Conservation (phyloP, 2,797 vertebrate genomes). For the Pogonophryne albipinna region DNA sequence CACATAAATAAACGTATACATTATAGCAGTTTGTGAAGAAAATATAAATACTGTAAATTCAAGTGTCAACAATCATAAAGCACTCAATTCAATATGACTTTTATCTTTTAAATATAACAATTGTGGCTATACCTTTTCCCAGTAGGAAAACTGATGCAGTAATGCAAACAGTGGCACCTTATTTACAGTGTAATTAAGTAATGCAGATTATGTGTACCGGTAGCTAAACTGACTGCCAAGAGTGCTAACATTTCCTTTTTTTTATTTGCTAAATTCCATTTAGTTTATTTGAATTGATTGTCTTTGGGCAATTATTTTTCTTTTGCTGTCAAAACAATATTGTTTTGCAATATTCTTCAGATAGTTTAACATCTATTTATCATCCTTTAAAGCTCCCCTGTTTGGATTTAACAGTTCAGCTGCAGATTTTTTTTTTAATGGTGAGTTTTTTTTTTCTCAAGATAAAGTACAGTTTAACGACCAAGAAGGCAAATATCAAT, state of each 20-base stretch:
- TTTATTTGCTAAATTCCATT: conserved; percentile 8
- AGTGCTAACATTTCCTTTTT: not conserved
- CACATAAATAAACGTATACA: not conserved
- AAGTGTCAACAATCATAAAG: no score
- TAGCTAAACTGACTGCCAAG: no score
- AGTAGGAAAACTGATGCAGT: no score
- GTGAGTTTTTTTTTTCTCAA: accelerated
- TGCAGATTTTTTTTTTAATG: not conserved
- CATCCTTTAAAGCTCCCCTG: not conserved
- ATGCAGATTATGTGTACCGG: no score
- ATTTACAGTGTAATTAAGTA: no score
- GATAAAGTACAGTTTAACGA: conserved; percentile 17
- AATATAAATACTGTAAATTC: no score
- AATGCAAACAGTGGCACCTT: no score
- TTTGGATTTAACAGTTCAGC: not conserved
- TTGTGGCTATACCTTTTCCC: no score
- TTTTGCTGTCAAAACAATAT: not conserved
- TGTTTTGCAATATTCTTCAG: not conserved
- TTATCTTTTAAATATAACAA: no score
- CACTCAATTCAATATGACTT: no score
- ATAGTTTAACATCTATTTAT: not conserved
- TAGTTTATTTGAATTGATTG: not conserved
- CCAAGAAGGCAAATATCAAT: not conserved
- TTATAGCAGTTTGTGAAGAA: not conserved
- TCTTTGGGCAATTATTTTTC: not conserved